These are phyloP conservation scores for Mystacides longicornis DNA, from an alignment of 2,888 invertebrate genomes.

Conservation along the genomic window DNA sequence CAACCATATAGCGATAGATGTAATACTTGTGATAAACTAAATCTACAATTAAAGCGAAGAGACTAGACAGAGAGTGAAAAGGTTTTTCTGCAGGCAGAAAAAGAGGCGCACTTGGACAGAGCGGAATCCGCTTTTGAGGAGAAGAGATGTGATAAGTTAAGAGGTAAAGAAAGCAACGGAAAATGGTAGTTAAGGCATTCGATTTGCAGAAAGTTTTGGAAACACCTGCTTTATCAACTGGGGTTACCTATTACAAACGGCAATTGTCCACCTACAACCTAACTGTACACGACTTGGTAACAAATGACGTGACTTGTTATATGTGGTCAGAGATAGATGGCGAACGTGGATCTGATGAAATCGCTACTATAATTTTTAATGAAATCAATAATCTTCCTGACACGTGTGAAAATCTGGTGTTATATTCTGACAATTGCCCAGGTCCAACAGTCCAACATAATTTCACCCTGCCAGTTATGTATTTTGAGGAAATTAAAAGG, in stretches of 20 bases:
- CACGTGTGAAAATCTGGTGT: not conserved
- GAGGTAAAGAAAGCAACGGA: not conserved
- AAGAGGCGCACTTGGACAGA: slow-evolving; percentile 1
- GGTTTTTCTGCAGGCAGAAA: not conserved
- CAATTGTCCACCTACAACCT: slow-evolving; percentile 1
- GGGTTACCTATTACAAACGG: slow-evolving; percentile 2
- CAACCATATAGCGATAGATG: not conserved
- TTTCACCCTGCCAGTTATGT: slow-evolving; percentile 3
- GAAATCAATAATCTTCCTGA: not conserved
- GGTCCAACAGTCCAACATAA: not conserved
- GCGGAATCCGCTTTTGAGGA: slow-evolving; percentile 2
- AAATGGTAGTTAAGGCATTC: slow-evolving; percentile 1
- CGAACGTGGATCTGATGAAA: slow-evolving; percentile 2
- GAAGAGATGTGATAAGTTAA: not conserved
- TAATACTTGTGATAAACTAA: slow-evolving; percentile 1
- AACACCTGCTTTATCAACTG: slow-evolving; percentile 1
- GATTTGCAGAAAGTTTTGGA: slow-evolving; percentile 3
- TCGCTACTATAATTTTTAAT: not conserved
- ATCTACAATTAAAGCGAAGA: slow-evolving; percentile 2
- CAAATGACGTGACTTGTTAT: slow-evolving; percentile 4
- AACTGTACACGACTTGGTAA: slow-evolving; percentile 2
- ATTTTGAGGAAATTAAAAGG: not conserved
- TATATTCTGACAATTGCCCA: slow-evolving; percentile 4
- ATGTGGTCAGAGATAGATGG: slow-evolving; percentile 4
- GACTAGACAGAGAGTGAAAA: not conserved